phyloP scores from a whole-genome alignment of 2,797 vertebrate species.

The Hylomyscus alleni region DNA sequence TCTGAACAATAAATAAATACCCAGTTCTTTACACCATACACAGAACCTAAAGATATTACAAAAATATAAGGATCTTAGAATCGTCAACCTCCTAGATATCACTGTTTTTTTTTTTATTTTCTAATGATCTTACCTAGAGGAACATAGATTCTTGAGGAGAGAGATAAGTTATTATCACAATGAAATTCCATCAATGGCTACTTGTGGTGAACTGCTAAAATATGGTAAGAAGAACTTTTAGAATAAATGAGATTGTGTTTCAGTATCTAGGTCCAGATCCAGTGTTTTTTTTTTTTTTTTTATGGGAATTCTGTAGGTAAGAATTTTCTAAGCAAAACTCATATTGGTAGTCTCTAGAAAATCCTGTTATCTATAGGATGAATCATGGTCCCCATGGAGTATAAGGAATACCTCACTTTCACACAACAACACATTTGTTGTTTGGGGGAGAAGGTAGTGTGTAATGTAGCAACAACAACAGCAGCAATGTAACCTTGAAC shows the following conservation, averaged over 20 bases:
- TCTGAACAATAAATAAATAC: background rate
- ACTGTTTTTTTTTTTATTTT: background rate
- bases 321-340: slow-evolving; percentile 45
- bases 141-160: background rate
- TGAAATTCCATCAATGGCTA: slow-evolving; percentile 39
- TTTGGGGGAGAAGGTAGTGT: too few species aligned
- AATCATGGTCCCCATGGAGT: background rate
- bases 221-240: slow-evolving; percentile 56
- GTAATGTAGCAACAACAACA: slow-evolving; percentile 69
- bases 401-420: slow-evolving; percentile 58
- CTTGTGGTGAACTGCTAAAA: slow-evolving; percentile 35
- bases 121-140: background rate
- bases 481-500: slow-evolving; percentile 66
- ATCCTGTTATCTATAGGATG: slow-evolving; percentile 25
- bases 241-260: slow-evolving; percentile 48
- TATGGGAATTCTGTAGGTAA: slow-evolving; percentile 3
- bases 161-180: slow-evolving; percentile 42
- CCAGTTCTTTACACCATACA: slow-evolving; percentile 8
- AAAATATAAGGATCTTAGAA: slow-evolving; percentile 25
- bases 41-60: slow-evolving; percentile 40
- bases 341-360: slow-evolving; percentile 40
- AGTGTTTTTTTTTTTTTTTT: background rate
- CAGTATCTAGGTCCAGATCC: slow-evolving; percentile 23
- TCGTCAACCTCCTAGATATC: slow-evolving; percentile 25
- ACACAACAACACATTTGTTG: too few species aligned